Conservation (phyloP, 2,888 invertebrate genomes). For the Podotricha telesiphe region DNA sequence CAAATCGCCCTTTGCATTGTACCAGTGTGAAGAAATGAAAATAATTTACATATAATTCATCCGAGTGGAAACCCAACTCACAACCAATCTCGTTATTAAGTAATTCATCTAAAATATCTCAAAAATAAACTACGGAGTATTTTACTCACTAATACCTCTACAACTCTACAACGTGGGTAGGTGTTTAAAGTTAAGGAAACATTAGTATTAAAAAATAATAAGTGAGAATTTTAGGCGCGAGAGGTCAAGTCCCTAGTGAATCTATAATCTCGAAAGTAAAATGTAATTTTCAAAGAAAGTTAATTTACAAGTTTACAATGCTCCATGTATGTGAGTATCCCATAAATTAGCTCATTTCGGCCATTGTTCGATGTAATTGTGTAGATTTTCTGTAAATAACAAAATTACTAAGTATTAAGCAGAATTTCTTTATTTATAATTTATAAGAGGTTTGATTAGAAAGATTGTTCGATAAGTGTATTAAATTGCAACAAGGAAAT, state of each 20-base stretch:
- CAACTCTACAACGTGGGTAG: too few species aligned
- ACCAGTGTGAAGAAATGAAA: too few species aligned
- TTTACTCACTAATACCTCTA: too few species aligned
- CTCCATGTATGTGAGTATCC: slow-evolving; percentile 42
- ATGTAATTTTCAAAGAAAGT: slow-evolving; percentile 40
- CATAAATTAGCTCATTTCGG: slow-evolving; percentile 37
- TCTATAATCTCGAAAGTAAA: slow-evolving; percentile 20
- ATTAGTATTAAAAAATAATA: too few species aligned
- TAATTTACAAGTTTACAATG: slow-evolving; percentile 41
- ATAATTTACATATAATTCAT: too few species aligned
- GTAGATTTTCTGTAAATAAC: slow-evolving; percentile 19
- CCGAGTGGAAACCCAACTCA: too few species aligned
- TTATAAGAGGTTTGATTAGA: background rate
- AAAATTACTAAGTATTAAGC: slow-evolving; percentile 9
- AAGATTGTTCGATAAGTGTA: background rate
- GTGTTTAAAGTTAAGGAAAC: too few species aligned
- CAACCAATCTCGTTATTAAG: too few species aligned
- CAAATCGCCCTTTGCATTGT: background rate
- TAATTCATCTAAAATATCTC: too few species aligned
- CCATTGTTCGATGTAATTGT: slow-evolving; percentile 28
- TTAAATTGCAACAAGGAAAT: too few species aligned
- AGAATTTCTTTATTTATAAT: background rate
- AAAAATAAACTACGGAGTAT: too few species aligned
- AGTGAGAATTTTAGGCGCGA: background rate
- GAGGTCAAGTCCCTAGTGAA: slow-evolving; percentile 7